Evolutionary conservation across 2,888 invertebrate genomes (phyloP).

Genomic region (Acrobasis consociella): DNA sequence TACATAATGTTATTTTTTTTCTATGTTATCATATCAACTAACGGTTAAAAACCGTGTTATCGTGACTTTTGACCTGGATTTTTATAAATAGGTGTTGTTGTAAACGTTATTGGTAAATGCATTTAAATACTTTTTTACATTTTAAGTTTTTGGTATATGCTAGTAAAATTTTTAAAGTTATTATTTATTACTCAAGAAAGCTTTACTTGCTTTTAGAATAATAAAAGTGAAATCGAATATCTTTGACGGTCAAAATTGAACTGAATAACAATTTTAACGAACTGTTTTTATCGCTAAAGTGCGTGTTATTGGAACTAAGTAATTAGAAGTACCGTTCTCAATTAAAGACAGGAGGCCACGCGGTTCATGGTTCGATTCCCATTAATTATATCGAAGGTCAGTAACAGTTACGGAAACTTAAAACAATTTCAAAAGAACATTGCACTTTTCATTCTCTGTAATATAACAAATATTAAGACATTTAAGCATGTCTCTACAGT

Average conservation of each 20-base stretch:
- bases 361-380: slow-evolving; percentile 15
- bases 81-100: background rate
- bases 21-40: slow-evolving; percentile 2
- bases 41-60: slow-evolving; percentile 7
- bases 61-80: slow-evolving; percentile 1
- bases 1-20: background rate
- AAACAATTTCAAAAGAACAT: slow-evolving; percentile 6
- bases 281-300: slow-evolving; percentile 3
- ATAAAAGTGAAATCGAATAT: background rate
- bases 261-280: background rate
- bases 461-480: no score
- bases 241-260: background rate
- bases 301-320: slow-evolving; percentile 30
- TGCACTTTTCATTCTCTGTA: background rate
- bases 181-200: background rate
- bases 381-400: slow-evolving; percentile 18
- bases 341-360: slow-evolving; percentile 31
- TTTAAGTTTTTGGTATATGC: background rate
- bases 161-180: background rate
- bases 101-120: background rate
- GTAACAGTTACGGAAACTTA: slow-evolving; percentile 12
- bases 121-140: background rate
- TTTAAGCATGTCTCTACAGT: no score
- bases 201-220: background rate
- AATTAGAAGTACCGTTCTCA: slow-evolving; percentile 52